These are phyloP conservation scores for Chelonus insularis DNA, from an alignment of 1,140 invertebrate genomes.

Conservation along the genomic window DNA sequence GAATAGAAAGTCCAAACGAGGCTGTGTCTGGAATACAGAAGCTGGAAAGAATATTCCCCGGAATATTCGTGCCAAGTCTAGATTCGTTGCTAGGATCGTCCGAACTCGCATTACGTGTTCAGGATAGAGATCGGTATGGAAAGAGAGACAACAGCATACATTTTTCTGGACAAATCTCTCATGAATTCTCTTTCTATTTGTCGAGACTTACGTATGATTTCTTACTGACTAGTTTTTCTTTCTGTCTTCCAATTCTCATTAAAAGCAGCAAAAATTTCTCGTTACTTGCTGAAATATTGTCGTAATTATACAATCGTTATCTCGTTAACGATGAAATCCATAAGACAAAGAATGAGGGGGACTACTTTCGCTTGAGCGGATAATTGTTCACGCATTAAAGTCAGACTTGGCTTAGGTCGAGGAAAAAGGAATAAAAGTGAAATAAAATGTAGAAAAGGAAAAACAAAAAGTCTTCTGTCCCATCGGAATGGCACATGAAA, in stretches of 20 bases:
- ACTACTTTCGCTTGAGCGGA: not conserved
- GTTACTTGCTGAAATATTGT: no score
- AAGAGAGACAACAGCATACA: not conserved
- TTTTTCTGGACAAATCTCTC: slow-evolving; percentile 23
- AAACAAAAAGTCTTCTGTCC: not conserved
- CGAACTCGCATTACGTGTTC: slow-evolving; percentile 30
- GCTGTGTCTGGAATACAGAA: slow-evolving; percentile 22
- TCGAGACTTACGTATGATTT: no score
- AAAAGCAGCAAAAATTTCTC: no score
- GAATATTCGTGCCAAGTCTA: slow-evolving; percentile 28
- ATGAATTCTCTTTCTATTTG: not conserved
- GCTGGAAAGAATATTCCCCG: not conserved
- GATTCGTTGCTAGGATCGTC: slow-evolving; percentile 22
- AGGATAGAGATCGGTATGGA: slow-evolving; percentile 27
- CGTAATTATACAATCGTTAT: not conserved
- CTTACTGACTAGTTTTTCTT: no score
- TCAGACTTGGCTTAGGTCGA: not conserved
- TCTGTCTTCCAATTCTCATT: no score
- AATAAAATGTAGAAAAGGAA: not conserved
- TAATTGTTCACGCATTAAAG: not conserved
- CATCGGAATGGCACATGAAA: not conserved
- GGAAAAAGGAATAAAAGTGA: not conserved
- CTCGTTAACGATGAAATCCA: not conserved
- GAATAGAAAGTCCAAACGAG: slow-evolving; percentile 4
- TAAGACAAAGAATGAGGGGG: not conserved